Conservation (phyloP, 2,113 vertebrate genomes). For the Pica pica region DNA sequence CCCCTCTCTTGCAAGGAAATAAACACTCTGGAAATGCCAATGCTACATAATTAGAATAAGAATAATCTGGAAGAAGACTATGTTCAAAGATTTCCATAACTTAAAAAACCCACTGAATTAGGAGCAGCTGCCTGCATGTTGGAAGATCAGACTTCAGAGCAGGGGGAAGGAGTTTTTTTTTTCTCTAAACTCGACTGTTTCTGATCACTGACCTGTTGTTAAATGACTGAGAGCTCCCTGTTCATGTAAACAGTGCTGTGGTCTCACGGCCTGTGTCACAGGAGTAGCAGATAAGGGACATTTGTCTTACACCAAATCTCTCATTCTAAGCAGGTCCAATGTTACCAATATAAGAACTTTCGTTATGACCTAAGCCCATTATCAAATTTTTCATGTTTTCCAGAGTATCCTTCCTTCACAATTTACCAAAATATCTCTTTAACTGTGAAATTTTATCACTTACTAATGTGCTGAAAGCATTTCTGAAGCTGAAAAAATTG, state of each 20-base stretch:
- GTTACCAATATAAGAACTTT: neutral
- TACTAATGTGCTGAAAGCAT: neutral
- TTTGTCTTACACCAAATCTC: neutral
- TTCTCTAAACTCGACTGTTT: neutral
- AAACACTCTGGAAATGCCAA: neutral
- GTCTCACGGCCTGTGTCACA: fast-evolving
- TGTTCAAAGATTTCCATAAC: neutral
- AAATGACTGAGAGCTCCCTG: neutral
- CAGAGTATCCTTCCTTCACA: neutral
- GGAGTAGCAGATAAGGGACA: neutral
- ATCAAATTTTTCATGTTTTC: neutral
- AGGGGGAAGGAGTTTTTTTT: neutral
- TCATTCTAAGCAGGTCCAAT: neutral
- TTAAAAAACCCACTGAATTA: neutral
- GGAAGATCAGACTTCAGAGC: neutral
- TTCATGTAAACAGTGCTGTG: fast-evolving
- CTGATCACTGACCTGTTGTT: neutral
- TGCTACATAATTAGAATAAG: neutral
- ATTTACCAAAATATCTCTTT: neutral
- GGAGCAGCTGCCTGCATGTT: neutral
- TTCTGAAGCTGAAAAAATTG: neutral
- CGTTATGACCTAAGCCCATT: neutral
- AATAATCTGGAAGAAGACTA: neutral
- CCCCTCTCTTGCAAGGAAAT: neutral
- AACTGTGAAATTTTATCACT: neutral